Evolutionary conservation across 2,113 vertebrate genomes (phyloP).

Genomic region (Muntiacus reevesi): DNA sequence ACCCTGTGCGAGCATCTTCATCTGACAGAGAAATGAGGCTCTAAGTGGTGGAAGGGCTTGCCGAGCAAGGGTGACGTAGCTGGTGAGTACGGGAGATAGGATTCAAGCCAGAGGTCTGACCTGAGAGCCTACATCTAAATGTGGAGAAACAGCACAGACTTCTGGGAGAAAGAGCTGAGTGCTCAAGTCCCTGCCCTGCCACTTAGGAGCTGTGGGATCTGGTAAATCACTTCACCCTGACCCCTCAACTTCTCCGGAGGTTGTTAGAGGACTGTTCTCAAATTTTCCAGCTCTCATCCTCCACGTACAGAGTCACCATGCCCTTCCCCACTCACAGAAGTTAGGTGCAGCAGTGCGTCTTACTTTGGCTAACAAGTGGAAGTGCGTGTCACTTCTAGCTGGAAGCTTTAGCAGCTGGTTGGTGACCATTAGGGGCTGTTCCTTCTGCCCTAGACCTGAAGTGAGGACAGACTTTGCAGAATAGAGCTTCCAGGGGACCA

Average conservation of each 20-base stretch:
- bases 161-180: background rate
- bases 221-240: background rate
- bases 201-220: background rate
- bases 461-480: background rate
- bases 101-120: background rate
- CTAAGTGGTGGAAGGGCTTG: background rate
- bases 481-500: background rate
- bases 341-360: background rate
- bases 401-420: background rate
- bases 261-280: background rate
- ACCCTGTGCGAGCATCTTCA: background rate
- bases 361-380: background rate
- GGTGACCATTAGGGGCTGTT: background rate
- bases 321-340: background rate
- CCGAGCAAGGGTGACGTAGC: background rate
- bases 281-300: background rate
- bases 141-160: background rate
- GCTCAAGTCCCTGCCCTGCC: background rate
- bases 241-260: background rate
- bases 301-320: fast-evolving
- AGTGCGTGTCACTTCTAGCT: background rate
- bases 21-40: background rate
- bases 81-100: background rate
- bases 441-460: background rate
- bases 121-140: background rate